Evolutionary conservation across 2,113 vertebrate species (phyloP).

Genomic region (Tetrax tetrax): DNA sequence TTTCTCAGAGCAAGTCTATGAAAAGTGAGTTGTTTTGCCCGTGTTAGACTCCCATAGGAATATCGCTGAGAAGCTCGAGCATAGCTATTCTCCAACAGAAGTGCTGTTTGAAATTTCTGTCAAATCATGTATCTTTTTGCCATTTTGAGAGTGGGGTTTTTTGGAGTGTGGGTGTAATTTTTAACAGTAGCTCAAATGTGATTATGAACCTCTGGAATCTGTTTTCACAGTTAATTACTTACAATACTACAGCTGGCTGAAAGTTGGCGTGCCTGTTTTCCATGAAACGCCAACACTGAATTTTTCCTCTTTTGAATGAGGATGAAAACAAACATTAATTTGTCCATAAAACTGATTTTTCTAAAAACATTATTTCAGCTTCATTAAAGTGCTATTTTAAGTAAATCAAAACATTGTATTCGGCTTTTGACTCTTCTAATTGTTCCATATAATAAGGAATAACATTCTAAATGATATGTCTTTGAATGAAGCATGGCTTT

Average conservation of each 20-base stretch:
- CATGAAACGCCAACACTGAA: conserved; percentile 21
- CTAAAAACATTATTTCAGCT: background rate
- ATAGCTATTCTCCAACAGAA: background rate
- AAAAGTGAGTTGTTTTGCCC: background rate
- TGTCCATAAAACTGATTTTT: conserved; percentile 35
- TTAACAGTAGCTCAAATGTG: background rate
- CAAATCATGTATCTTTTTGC: background rate
- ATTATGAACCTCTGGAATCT: conserved; percentile 40
- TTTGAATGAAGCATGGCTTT: conserved; percentile 5
- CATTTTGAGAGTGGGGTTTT: background rate
- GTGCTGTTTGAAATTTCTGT: background rate
- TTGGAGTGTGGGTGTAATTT: background rate
- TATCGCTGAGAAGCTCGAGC: background rate
- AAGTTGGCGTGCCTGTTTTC: conserved; percentile 40
- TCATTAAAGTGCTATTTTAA: conserved; percentile 29
- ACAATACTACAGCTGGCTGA: conserved; percentile 44
- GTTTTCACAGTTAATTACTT: background rate
- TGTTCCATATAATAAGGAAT: conserved; percentile 25
- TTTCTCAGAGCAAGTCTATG: background rate
- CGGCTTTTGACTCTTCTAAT: background rate
- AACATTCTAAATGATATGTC: background rate
- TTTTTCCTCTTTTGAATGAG: conserved; percentile 33
- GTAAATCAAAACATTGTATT: conserved; percentile 45
- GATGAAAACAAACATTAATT: conserved; percentile 54
- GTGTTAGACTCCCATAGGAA: background rate